These are phyloP conservation scores for Halcyon badia DNA, from an alignment of 2,797 vertebrate species.

Conservation along the genomic window DNA sequence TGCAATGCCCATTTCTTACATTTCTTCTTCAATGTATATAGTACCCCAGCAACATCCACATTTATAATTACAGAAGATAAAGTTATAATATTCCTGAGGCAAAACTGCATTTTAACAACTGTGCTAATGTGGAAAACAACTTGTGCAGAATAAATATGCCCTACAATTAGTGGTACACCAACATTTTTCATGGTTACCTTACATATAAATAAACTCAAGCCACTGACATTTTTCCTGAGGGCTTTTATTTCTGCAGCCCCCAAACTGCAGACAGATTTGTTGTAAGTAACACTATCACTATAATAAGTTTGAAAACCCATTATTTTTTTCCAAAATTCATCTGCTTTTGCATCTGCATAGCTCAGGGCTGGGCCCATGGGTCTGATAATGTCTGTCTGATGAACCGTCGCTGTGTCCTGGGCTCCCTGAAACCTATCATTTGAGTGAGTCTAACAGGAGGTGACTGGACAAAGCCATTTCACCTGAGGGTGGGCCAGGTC, in stretches of 20 bases:
- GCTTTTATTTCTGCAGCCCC: conserved; percentile 71
- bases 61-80: conserved; percentile 75
- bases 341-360: conserved; percentile 81
- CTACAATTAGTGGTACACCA: conserved; percentile 65
- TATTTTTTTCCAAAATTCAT: conserved; percentile 62
- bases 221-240: conserved; percentile 69
- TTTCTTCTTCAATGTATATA: conserved; percentile 27
- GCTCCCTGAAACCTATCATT: conserved; percentile 66
- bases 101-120: conserved; percentile 71
- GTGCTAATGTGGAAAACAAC: conserved; percentile 74
- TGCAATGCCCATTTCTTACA: background rate
- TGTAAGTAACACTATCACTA: conserved; percentile 73
- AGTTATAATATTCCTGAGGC: conserved; percentile 71
- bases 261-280: conserved; percentile 75
- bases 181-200: conserved; percentile 74
- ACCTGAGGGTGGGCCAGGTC: conserved; percentile 86
- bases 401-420: conserved; percentile 48
- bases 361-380: conserved; percentile 76
- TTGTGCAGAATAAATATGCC: conserved; percentile 76
- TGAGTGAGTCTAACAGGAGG: conserved; percentile 83
- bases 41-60: conserved; percentile 34
- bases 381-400: conserved; percentile 74
- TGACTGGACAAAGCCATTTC: conserved; percentile 85
- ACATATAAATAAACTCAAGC: conserved; percentile 70
- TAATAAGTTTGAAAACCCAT: conserved; percentile 80